phyloP scores from a whole-genome alignment of 30 jellyfish, hydroid and myxozoan genomes.

The Pelagia noctiluca region DNA sequence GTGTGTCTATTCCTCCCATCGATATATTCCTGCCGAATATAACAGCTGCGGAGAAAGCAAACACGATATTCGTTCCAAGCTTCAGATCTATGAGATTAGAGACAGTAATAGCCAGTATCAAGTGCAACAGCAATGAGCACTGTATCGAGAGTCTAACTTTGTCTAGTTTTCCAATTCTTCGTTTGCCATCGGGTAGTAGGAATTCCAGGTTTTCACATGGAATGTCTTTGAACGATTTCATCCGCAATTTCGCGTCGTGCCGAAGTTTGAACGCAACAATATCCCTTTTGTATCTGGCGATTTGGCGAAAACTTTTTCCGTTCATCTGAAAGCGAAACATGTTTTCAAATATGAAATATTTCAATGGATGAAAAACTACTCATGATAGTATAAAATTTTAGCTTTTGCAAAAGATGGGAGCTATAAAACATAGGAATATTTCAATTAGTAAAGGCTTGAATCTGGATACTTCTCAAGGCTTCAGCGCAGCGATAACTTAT shows the following conservation, averaged over 20 bases:
- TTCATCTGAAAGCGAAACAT: constrained; percentile 53
- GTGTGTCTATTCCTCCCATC: constrained; percentile 48
- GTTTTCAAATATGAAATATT: too few relatives aligned
- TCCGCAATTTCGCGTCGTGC: constrained; percentile 33
- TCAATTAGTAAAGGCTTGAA: too few relatives aligned
- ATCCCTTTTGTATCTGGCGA: constrained; percentile 77
- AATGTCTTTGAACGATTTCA: constrained; percentile 72
- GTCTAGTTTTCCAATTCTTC: constrained; percentile 61
- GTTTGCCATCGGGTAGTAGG: constrained; percentile 76
- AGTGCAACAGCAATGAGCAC: constrained; percentile 9
- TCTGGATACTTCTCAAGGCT: too few relatives aligned
- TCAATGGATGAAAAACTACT: too few relatives aligned
- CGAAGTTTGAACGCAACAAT: constrained; percentile 60
- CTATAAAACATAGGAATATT: too few relatives aligned
- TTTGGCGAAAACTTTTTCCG: constrained; percentile 50
- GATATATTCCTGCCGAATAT: constrained; percentile 61
- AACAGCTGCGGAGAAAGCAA: constrained; percentile 17
- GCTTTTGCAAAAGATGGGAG: too few relatives aligned
- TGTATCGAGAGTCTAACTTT: constrained; percentile 58
- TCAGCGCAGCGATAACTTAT: too few relatives aligned
- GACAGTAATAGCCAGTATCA: constrained; percentile 43
- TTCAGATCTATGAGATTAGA: constrained; percentile 43
- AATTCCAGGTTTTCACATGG: constrained; percentile 85
- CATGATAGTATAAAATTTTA: too few relatives aligned
- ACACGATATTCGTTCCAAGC: constrained; percentile 38